Evolutionary conservation across 2,888 invertebrate species (phyloP), one percentile per base, ranked within the genome.

Genomic region (Chymomyza amoena): DNA sequence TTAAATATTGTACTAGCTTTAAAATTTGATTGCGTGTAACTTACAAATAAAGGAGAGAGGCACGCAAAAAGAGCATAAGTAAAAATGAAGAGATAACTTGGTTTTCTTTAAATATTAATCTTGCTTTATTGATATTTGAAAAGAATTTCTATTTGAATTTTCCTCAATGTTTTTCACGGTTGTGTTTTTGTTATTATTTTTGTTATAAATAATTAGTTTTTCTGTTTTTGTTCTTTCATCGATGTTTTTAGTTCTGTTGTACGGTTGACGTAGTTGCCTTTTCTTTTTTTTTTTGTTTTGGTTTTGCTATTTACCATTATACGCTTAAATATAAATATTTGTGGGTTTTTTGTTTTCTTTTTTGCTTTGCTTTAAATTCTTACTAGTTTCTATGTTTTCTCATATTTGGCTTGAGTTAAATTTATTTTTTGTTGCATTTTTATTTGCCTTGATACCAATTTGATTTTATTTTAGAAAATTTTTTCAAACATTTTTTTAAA

Each of bases 121-220:
- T 88, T 88, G 84, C 79, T 83, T 89, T 88, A 83, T 88, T 89
- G 81, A 89, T 87, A 89, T 89, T 70, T 89, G 88, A 88, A 88
- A 85, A 89, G 88, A 88, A 81, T 84, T 50, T 81, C 76, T 83
- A 86, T 83, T 80, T 89, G 70, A 80, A 84, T 84, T 80, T 85
- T 76, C 67, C 69, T 80, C 75, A 74, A 64, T 68, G 82, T 84
- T 81, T 87, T 76, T 66, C 70, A 79, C 75, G 75, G 65, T 68
- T 69, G 70, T 69, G n/a, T 61, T 25, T 68, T 71, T 61, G 70
- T 73, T 73, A n/a, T 28, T 69, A 69, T 76, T 59, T 63, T 39
- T 74, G 69, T 72, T 69, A 51, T 81, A 62, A 20, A 62, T 76
- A 70, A 54, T 75, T 73, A 72, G 56, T 66, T 73, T 75, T 68